phyloP scores from a whole-genome alignment of 2,888 invertebrate species.

The Diadegma fenestrale region DNA sequence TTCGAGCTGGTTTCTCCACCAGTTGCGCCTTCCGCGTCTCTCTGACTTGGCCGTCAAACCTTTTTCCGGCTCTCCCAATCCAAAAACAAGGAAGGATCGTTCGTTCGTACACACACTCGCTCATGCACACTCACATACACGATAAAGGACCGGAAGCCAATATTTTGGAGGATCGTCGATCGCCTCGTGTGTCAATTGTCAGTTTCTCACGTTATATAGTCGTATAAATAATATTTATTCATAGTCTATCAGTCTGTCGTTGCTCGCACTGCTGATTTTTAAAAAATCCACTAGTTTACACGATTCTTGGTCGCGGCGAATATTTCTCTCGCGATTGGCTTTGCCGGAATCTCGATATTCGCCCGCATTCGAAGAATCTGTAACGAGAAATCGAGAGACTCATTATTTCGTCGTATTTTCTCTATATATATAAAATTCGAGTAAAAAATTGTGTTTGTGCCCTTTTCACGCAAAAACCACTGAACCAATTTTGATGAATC shows the following conservation, averaged over 20 bases:
- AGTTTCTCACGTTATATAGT: slow-evolving; percentile 28
- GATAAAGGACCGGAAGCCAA: slow-evolving; percentile 8
- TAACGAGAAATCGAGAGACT: neutral
- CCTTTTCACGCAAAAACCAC: too few relatives aligned
- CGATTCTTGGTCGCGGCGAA: slow-evolving; percentile 47
- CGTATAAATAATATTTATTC: slow-evolving; percentile 66
- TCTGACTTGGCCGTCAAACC: neutral
- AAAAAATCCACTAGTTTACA: slow-evolving; percentile 66
- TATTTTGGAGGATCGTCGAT: slow-evolving; percentile 49
- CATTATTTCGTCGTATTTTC: neutral
- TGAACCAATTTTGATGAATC: too few relatives aligned
- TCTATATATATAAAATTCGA: too few relatives aligned
- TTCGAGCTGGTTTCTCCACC: neutral
- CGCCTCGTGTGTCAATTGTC: slow-evolving; percentile 8
- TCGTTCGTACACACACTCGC: neutral
- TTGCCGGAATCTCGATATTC: slow-evolving; percentile 32
- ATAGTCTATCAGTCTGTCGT: slow-evolving; percentile 69
- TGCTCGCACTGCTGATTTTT: slow-evolving; percentile 53
- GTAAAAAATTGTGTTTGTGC: too few relatives aligned
- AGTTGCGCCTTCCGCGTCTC: slow-evolving; percentile 42
- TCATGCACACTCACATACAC: slow-evolving; percentile 18
- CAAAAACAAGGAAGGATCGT: slow-evolving; percentile 8
- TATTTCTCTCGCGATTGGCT: slow-evolving; percentile 18
- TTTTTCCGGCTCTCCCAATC: neutral
- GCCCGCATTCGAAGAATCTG: slow-evolving; percentile 18